Evolutionary conservation across 2,113 vertebrate species (phyloP), one percentile per base, ranked within the genome.

Genomic region (Caloenas nicobarica): DNA sequence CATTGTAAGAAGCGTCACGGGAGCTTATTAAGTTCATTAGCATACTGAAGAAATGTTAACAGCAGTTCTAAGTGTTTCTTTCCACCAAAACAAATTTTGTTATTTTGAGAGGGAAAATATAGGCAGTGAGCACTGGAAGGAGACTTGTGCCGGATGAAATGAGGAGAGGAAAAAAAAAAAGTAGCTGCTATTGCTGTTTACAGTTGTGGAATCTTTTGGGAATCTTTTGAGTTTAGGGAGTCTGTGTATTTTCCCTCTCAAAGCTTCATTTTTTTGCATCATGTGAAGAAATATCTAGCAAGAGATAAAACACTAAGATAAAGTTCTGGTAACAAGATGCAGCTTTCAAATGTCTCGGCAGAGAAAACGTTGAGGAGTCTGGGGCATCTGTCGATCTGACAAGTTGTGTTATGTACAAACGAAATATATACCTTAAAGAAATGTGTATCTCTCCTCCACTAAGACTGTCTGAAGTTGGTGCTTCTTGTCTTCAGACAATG

Each of bases 11-110:
- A 95, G 83, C 38, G 89, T 77, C 94, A 36, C 76, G 97, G 96
- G 96, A 98, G 54, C 94, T 97, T 97, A 96, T 92, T 97, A 97
- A 88, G 46, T 96, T 97, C 88, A 93, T 97, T 97, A 97, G 81
- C 95, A 97, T 88, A 89, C 64, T 60, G 65, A 80, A 90, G 94
- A 87, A 97, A 92, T 94, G 95, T 77, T 98, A 96, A 95, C 78
- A 95, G 65, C 70, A 57, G 13, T 94, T 95, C 65, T 94, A 95
- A 97, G 66, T 72, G 62, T 16, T 81, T 83, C 89, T 94, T 95
- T 76, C 58, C 65, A 93, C 46, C 71, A 46, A 94, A 89, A 85
- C 8, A 65, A 86, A 28, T 65, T 89, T 74, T 86, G 31, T 70
- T 81, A 53, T 91, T 97, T 95, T 87, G 73, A 48, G 64, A 72